Evolutionary conservation across 2,113 vertebrate genomes (phyloP), one percentile per base, ranked within the genome.

Genomic region (Rhynchopsitta pachyrhyncha): DNA sequence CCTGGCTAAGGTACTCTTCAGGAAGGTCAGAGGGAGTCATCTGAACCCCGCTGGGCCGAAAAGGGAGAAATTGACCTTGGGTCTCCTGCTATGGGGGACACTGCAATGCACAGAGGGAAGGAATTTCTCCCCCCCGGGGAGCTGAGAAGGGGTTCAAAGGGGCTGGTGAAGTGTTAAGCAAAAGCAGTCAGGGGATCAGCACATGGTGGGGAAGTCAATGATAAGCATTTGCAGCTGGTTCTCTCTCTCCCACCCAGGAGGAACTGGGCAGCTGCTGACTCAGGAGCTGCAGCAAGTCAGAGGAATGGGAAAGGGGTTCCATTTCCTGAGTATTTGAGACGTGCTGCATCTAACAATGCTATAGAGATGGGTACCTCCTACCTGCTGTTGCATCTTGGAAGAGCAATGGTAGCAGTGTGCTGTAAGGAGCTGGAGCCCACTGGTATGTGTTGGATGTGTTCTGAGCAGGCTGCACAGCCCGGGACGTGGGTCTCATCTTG

Each of bases 221-320:
- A 42, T 84, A 92, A 95, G 80, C 52, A 16, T 67, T 85, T 89
- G 89, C 92, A 93, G 94, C 88, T 92, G 95, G 83, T 82, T 88
- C 46, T 52, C 24, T 31, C 29, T 77, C 46, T 41, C 66, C 55
- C 29, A 7, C 69, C 33, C 33, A 1, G 29, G 60, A 91, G 95
- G 88, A 88, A 70, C 92, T 49, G 64, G n/a, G 50, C 1, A 11
- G 55, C 68, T 95, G 91, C 91, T 96, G 94, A 86, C 80, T 94
- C 94, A 81, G 91, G 86, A 68, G 64, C 41, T 70, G 50, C 76
- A 41, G 44, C 63, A 10, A 53, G 55, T 11, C 2, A 1, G 39
- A 80, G 92, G 64, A 84, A 70, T 82, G 81, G 62, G 73, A 68
- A n/a, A 13, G 46, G 73, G 55, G n/a, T 92, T 33, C 5, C 16